phyloP scores from a whole-genome alignment of 2,888 invertebrate species.

The Leptinotarsa rubiginosa region DNA sequence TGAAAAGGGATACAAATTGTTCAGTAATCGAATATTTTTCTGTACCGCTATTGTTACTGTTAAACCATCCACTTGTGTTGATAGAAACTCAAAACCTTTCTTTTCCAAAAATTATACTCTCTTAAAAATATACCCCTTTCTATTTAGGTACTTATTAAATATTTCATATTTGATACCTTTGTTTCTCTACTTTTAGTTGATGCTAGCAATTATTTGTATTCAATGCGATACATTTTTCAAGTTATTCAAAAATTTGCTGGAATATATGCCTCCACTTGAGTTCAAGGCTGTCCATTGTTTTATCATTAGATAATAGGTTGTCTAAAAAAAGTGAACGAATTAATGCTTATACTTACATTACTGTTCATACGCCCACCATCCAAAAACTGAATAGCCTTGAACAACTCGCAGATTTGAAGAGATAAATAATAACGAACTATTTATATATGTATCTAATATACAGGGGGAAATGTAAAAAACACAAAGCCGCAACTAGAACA shows the following conservation, averaged over 20 bases:
- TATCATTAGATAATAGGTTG: slow-evolving; percentile 12
- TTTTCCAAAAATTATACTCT: too few relatives aligned
- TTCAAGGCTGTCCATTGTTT: slow-evolving; percentile 6
- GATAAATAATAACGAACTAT: slow-evolving; percentile 2
- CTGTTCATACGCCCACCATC: slow-evolving; percentile 2
- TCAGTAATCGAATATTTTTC: too few relatives aligned
- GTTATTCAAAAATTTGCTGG: background rate
- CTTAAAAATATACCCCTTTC: too few relatives aligned
- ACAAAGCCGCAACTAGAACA: background rate
- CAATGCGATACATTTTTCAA: background rate
- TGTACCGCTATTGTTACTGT: too few relatives aligned
- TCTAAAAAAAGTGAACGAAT: background rate
- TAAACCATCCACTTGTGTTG: too few relatives aligned
- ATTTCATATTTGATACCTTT: too few relatives aligned
- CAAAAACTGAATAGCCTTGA: background rate
- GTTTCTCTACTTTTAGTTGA: too few relatives aligned
- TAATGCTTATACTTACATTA: background rate
- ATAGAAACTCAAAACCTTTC: too few relatives aligned
- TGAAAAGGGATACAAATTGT: too few relatives aligned
- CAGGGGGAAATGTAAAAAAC: background rate
- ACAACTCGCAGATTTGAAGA: background rate
- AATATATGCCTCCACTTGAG: background rate
- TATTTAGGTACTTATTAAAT: too few relatives aligned
- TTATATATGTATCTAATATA: background rate
- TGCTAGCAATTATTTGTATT: too few relatives aligned